A percentile compares a stretch with the other conserved stretches of the same genome.
Conservation (phyloP, 1,140 invertebrate species). For the Zaprionus capensis region DNA sequence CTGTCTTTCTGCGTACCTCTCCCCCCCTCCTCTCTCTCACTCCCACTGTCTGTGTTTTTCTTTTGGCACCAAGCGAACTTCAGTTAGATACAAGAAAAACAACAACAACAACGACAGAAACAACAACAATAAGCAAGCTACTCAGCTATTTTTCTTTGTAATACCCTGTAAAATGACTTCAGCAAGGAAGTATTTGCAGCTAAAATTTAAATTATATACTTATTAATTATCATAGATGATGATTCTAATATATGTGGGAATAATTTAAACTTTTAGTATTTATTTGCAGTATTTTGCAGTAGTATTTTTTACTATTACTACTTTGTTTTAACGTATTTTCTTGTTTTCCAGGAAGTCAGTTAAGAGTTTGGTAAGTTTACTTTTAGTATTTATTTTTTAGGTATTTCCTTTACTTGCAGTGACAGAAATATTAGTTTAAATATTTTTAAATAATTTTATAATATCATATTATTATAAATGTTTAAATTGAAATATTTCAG, state of each 20-base stretch:
- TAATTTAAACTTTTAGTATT: not conserved
- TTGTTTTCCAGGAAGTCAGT: too few species aligned
- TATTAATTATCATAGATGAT: not conserved
- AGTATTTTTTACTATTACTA: not conserved
- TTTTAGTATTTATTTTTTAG: not conserved
- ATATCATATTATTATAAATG: too few species aligned
- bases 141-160: conserved; percentile 65
- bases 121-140: conserved; percentile 38
- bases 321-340: not conserved
- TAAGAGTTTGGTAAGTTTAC: not conserved
- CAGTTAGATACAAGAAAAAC: conserved; percentile 8
- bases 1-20: conserved; percentile 15
- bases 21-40: conserved; percentile 42
- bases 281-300: not conserved
- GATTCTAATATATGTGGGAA: not conserved
- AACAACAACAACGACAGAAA: conserved; percentile 5
- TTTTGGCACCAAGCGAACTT: conserved; percentile 50
- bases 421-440: too few species aligned
- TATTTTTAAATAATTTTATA: too few species aligned
- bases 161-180: conserved; percentile 17
- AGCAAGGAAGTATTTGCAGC: not conserved
- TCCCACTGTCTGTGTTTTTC: conserved; percentile 40
- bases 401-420: too few species aligned
- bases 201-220: not conserved
- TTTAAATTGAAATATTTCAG: too few species aligned